Evolutionary conservation across 2,797 vertebrate genomes (phyloP).

Genomic region (Salarias fasciatus): DNA sequence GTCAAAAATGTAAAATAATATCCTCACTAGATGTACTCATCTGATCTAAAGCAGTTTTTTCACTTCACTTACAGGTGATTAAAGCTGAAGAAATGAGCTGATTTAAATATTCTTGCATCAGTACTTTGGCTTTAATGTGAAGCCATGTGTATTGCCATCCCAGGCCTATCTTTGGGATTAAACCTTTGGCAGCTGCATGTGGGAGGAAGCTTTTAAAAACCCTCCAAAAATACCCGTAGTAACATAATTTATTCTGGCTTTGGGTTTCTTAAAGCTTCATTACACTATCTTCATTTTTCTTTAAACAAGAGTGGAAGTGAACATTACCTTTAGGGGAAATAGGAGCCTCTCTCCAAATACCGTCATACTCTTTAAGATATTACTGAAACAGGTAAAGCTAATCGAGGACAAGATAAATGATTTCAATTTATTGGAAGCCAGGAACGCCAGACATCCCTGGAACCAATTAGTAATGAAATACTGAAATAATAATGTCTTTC

Average conservation of each 20-base stretch:
- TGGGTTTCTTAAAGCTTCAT: conserved; percentile 17
- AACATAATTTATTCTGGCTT: conserved; percentile 33
- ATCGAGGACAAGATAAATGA: conserved; percentile 1
- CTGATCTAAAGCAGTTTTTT: not conserved
- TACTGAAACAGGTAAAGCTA: conserved; percentile 9
- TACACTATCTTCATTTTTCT: conserved; percentile 8
- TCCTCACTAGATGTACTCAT: no score
- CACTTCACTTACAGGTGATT: not conserved
- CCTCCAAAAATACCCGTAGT: conserved; percentile 27
- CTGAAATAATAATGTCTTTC: not conserved
- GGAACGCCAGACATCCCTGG: not conserved
- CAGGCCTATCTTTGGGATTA: conserved; percentile 38
- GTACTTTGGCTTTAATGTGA: conserved; percentile 1
- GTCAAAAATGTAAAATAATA: no score
- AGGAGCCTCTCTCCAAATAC: not conserved
- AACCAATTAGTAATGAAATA: not conserved
- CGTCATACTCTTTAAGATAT: not conserved
- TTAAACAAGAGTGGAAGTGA: conserved; percentile 14
- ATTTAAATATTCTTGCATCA: conserved; percentile 12
- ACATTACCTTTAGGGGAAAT: conserved; percentile 8
- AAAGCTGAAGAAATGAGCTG: not conserved
- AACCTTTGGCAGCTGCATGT: conserved; percentile 18
- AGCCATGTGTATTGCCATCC: conserved; percentile 15
- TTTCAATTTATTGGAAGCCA: not conserved
- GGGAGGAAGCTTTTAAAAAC: conserved; percentile 15